Conservation (phyloP, 2,113 vertebrate genomes). For the Paramormyrops kingsleyae region DNA sequence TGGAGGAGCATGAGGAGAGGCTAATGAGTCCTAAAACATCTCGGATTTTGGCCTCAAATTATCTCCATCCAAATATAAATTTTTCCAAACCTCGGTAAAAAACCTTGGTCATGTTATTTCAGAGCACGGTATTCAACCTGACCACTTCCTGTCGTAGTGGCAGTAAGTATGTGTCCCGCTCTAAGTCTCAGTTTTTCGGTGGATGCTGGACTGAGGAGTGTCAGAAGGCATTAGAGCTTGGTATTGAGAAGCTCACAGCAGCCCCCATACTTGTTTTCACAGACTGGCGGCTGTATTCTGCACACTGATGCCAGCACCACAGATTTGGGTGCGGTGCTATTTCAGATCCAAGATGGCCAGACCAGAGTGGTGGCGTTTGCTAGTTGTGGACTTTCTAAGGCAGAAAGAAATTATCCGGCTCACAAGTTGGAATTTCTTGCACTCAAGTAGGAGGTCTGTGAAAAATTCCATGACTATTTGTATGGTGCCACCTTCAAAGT, state of each 20-base stretch:
- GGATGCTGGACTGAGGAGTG: neutral
- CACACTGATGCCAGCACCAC: constrained; percentile 18
- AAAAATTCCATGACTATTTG: constrained; percentile 18
- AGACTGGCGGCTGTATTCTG: constrained; percentile 16
- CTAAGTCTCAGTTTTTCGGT: neutral
- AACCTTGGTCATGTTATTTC: neutral
- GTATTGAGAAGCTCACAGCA: constrained; percentile 15
- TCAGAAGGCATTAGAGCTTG: constrained; percentile 10
- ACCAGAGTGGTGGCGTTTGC: neutral
- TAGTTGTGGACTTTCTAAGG: neutral
- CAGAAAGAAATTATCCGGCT: neutral
- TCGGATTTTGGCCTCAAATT: no score
- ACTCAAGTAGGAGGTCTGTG: constrained; percentile 4
- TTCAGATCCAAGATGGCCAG: constrained; percentile 13
- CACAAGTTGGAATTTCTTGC: constrained; percentile 22
- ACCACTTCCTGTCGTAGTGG: neutral
- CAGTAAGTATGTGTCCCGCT: neutral
- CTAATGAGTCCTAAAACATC: constrained; percentile 14
- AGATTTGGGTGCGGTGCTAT: constrained; percentile 2
- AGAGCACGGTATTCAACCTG: neutral
- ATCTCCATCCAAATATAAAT: constrained; percentile 6
- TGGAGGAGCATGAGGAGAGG: constrained; percentile 2
- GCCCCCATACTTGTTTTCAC: constrained; percentile 16
- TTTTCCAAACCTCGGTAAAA: constrained; percentile 19
- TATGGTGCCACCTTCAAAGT: neutral